A percentile compares a stretch with the other conserved stretches of the same genome.
Evolutionary conservation across 2,113 vertebrate genomes (phyloP).

Genomic region (Pygoscelis antarcticus): DNA sequence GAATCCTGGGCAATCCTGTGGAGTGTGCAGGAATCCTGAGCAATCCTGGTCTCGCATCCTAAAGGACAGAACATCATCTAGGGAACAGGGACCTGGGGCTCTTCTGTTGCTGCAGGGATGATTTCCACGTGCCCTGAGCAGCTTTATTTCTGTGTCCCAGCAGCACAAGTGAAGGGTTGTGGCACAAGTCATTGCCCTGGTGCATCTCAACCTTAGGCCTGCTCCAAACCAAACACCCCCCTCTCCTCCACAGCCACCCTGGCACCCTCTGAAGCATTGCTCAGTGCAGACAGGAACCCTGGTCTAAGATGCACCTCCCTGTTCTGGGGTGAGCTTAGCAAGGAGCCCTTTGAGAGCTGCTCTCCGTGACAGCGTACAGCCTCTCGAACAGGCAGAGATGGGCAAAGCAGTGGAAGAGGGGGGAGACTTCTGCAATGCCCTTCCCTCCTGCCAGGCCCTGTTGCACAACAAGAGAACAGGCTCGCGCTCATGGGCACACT

Average conservation of each 20-base stretch:
- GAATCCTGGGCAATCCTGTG: background rate
- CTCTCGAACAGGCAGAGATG: background rate
- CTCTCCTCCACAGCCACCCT: background rate
- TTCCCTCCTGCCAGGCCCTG: background rate
- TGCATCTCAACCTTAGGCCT: background rate
- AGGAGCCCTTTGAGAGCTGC: background rate
- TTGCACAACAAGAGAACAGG: background rate
- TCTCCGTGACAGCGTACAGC: background rate
- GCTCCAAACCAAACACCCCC: background rate
- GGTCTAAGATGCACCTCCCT: background rate
- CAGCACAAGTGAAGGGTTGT: background rate
- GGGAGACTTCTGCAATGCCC: background rate
- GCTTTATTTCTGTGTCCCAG: background rate
- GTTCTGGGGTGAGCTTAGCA: background rate
- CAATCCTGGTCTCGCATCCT: background rate
- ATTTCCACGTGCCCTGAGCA: background rate
- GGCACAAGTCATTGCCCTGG: background rate
- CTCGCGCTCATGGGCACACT: background rate
- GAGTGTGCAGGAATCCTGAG: background rate
- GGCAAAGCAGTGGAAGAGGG: background rate
- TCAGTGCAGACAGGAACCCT: background rate
- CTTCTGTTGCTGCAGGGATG: background rate
- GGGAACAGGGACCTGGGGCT: background rate
- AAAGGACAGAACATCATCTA: background rate
- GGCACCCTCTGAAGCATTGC: rapidly evolving